phyloP scores from a whole-genome alignment of 1,140 invertebrate genomes.

The Ruditapes philippinarum region DNA sequence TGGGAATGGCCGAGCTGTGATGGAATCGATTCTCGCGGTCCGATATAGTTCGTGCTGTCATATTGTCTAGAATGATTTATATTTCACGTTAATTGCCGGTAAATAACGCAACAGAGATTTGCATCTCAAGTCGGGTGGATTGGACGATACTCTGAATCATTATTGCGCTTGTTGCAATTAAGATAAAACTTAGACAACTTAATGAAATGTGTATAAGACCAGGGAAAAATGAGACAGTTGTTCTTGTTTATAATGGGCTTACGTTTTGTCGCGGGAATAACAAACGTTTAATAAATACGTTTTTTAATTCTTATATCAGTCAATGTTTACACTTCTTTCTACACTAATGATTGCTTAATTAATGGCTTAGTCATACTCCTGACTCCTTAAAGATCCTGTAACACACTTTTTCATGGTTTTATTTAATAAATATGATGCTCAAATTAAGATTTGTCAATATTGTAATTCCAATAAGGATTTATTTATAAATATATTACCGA shows the following conservation, averaged over 20 bases:
- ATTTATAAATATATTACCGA: too few relatives aligned
- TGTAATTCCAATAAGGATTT: too few relatives aligned
- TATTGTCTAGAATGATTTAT: conserved; percentile 34
- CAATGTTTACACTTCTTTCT: conserved; percentile 23
- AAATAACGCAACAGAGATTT: conserved; percentile 18
- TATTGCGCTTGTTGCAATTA: neutral
- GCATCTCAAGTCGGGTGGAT: conserved; percentile 5
- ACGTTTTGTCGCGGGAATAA: neutral
- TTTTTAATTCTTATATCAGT: too few relatives aligned
- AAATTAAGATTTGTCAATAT: too few relatives aligned
- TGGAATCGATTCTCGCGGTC: neutral
- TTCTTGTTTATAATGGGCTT: neutral
- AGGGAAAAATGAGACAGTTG: neutral
- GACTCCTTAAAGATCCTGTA: neutral
- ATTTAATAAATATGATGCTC: too few relatives aligned
- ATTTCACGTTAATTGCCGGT: conserved; percentile 22
- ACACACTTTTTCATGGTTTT: too few relatives aligned
- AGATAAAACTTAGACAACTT: conserved; percentile 4
- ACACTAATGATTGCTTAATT: neutral
- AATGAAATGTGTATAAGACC: conserved; percentile 8
- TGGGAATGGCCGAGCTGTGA: neutral
- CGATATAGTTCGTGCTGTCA: neutral
- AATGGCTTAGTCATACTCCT: neutral
- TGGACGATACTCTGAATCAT: conserved; percentile 29
- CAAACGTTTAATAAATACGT: neutral